Conservation (phyloP, 2,888 invertebrate species). For the Synanthedon andrenaeformis region DNA sequence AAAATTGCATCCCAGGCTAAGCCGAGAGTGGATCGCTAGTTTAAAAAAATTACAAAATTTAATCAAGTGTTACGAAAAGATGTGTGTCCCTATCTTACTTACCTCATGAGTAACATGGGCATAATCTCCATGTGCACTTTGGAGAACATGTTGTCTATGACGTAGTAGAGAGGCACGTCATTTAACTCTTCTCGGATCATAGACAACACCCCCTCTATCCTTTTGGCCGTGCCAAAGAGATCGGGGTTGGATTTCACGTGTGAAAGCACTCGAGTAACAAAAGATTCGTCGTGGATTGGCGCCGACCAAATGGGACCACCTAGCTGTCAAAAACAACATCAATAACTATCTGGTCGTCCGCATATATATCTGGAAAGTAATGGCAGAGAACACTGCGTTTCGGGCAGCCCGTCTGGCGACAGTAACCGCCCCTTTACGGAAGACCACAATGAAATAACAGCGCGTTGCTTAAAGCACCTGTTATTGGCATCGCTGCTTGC, state of each 20-base stretch:
- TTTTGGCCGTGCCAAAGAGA: conserved; percentile 75
- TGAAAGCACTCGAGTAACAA: conserved; percentile 77
- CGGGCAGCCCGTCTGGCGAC: background rate
- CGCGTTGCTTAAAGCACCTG: too few species aligned
- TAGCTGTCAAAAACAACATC: conserved; percentile 59
- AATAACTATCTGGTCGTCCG: background rate
- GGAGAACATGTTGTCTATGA: conserved; percentile 81
- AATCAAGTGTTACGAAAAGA: too few species aligned
- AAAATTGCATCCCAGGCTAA: too few species aligned
- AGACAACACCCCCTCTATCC: conserved; percentile 84
- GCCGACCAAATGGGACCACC: conserved; percentile 97
- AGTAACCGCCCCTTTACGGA: too few species aligned
- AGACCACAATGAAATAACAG: too few species aligned
- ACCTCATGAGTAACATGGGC: conserved; percentile 79
- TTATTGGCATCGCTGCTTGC: too few species aligned
- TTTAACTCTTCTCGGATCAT: conserved; percentile 86
- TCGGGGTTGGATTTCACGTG: conserved; percentile 48
- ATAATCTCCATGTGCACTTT: conserved; percentile 78
- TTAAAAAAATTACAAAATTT: too few species aligned
- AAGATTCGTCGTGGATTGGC: conserved; percentile 83
- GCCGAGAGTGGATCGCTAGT: too few species aligned
- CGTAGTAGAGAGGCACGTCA: conserved; percentile 89
- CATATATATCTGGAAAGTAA: too few species aligned
- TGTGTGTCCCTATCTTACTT: conserved; percentile 1
- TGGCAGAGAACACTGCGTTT: too few species aligned